A percentile compares a stretch with the other conserved stretches of the same genome.
These are phyloP conservation scores for Arenaria interpres DNA, from an alignment of 2,113 vertebrate species.

Conservation along the genomic window DNA sequence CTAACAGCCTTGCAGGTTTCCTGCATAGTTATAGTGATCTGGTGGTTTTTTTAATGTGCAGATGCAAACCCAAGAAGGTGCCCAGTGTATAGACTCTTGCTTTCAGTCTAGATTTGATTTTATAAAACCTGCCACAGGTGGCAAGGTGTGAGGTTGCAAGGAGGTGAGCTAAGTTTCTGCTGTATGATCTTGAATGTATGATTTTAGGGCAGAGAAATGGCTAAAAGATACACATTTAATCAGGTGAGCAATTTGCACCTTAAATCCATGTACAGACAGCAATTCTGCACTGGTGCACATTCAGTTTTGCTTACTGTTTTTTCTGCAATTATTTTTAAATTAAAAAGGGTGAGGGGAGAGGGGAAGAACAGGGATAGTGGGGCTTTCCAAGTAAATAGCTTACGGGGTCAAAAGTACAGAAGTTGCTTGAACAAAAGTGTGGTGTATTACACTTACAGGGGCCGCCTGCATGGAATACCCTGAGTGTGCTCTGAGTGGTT, in stretches of 20 bases:
- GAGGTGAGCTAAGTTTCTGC: background rate
- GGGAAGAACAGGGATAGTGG: background rate
- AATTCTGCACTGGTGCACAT: accelerated
- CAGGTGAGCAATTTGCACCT: background rate
- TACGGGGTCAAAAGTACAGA: background rate
- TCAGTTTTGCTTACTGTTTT: background rate
- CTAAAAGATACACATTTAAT: background rate
- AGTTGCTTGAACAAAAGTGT: background rate
- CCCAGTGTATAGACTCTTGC: background rate
- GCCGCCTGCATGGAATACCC: background rate
- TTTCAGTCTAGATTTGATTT: background rate
- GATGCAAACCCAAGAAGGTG: background rate
- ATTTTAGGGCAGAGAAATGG: background rate
- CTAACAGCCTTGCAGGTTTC: background rate
- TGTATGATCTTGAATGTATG: accelerated
- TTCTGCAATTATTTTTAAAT: background rate
- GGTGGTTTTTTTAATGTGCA: background rate
- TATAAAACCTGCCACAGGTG: background rate
- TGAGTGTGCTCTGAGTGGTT: background rate
- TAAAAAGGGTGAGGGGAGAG: background rate
- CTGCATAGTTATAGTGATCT: background rate
- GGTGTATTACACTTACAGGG: background rate
- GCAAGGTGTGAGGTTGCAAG: background rate
- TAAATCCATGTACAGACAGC: background rate
- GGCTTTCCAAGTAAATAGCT: no score